Base-by-base conservation (phyloP, 2,888 invertebrate species). In the Catonia carolina region DNA sequence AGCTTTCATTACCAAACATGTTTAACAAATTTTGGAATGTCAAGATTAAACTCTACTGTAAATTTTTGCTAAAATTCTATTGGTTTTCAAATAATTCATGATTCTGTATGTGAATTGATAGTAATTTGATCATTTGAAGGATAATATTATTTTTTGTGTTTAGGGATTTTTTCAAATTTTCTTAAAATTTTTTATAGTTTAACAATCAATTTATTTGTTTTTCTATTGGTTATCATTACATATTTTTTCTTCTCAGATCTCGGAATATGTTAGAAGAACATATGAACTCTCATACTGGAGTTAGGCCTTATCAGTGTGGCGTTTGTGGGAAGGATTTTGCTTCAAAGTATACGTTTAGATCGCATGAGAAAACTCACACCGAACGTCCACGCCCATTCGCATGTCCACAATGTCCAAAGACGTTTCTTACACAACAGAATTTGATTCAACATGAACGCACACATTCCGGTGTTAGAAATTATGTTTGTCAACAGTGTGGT, bases 351-450 rank as follows among this genome's bases (percentile, higher is more conserved):
- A 86, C 88, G 0, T 80, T 82, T 61, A 84, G 84, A 62, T 81
- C 87, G 0, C 89, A 89, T 64, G 74, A 83, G 56, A 89, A 87
- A 71, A 89, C 84, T 0, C 89, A 89, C 66, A 77, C 74, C 63
- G 69, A 73, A 8, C 77, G 89, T 0, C 84, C 85, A 0, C 75
- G 89, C 0, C 86, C 86, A 0, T 86, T 73, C 68, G 78, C 80
- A 49, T 89, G 89, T 64, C 18, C 52, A 1, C 75, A 79, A 35
- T 89, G 89, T 66, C 76, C 73, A 10, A 89, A 89, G 69, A 76
- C 84, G 0, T 89, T 89, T 72, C 75, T 87, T 50, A 86, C 85
- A n/a, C 80, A 81, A 53, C 86, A 86, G 70, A 89, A 88, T 70
- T 72, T 89, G 1, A 77, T 75, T 20, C 88, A 88, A 62, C 89